Conservation (phyloP, 2,797 vertebrate species). For the Hypotaenidia philippensis region DNA sequence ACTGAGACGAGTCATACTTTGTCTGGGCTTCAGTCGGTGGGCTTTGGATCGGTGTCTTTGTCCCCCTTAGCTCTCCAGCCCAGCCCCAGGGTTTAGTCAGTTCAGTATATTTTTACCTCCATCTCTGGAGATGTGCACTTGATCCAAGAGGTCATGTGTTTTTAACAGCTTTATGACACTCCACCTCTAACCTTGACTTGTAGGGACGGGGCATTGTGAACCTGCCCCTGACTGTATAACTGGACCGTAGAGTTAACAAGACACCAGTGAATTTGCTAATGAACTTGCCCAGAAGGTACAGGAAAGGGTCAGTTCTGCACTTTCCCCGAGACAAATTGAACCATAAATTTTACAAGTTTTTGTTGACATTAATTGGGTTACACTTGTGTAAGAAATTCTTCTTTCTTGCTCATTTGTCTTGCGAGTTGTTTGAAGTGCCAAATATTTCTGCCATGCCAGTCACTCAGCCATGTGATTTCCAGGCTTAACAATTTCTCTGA, state of each 20-base stretch:
- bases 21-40: background rate
- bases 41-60: background rate
- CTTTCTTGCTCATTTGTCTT: conserved; percentile 61
- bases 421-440: conserved; percentile 46
- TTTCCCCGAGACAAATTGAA: conserved; percentile 38
- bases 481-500: conserved; percentile 60
- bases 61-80: background rate
- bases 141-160: background rate
- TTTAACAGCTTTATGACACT: conserved; percentile 3
- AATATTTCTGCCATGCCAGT: conserved; percentile 57
- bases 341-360: conserved; percentile 72
- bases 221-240: background rate
- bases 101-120: background rate
- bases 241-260: conserved; percentile 23
- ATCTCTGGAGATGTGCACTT: background rate
- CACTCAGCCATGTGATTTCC: conserved; percentile 74
- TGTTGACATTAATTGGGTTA: conserved; percentile 71
- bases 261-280: conserved; percentile 55
- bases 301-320: conserved; percentile 53
- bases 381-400: conserved; percentile 63
- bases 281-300: conserved; percentile 57
- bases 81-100: background rate
- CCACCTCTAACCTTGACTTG: background rate
- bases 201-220: background rate
- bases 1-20: background rate